Base-by-base conservation (phyloP, 2,797 vertebrate species). In the Otus scops region DNA sequence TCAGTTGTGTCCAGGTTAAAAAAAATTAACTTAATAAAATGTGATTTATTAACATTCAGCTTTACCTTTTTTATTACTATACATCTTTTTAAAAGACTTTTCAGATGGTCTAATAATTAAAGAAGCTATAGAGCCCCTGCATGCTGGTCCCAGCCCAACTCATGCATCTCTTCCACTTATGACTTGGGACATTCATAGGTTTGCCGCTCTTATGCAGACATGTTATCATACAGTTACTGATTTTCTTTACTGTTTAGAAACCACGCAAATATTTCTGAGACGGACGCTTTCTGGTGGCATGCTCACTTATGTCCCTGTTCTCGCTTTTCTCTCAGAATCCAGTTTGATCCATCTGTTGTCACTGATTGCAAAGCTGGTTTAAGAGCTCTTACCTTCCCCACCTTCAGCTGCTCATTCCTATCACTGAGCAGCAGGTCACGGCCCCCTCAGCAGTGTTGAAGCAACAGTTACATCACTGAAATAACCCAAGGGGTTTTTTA, bases 91-190 rank as follows among this genome's bases (percentile, higher is more conserved):
- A 48, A 73, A 91, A 61, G 4, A 27, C 7, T 57, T 91, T 89
- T 92, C 8, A 38, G 53, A 79, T 53, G 6, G 11, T 60, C 5
- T 80, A 57, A 41, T 59, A 85, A 67, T 48, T 56, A 54, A 71
- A 91, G 47, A 43, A 8, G 2, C 4, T 11, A 6, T 14, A 48
- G 32, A 74, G 8, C 2, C 5, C 11, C 16, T 87, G 19, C 24
- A 43, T 17, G 8, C 41, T 48, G 30, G 18, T 45, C 27, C 12
- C 28, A 71, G 22, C 9, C 26, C 34, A 78, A 19, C 6, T 61
- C 36, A 21, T 1, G 0, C 9, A 71, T 48, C 13, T 51, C 39
- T 59, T 9, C 19, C 27, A 23, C 2, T 11, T 28, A 53, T 0
- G 2, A 27, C 36, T 41, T 50, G 67, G 32, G 50, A n/a, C 27